Base-by-base conservation (phyloP, 2,797 vertebrate genomes). In the Trematomus bernacchii region DNA sequence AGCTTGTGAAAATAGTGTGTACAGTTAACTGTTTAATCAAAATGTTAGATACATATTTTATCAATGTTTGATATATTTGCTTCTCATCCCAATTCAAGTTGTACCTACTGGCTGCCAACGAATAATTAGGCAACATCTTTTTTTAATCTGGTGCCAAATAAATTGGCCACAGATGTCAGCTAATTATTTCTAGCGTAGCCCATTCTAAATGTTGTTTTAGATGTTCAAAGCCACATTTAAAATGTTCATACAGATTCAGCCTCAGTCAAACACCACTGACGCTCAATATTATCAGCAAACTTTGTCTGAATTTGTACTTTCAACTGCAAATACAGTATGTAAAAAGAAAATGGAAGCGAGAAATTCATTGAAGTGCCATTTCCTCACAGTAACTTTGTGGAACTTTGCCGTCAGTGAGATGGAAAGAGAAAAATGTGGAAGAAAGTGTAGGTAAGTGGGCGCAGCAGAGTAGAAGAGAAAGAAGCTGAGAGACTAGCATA, bases 371-470 rank as follows among this genome's bases (percentile, higher is more conserved):
- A 61, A 71, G 55, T 37, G 33, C 33, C 33, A 9, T 14, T 50
- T 4, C 21, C 13, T 68, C 13, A 2, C 4, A 3, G 33, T 23
- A 12, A 54, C 58, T 68, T n/a, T 8, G 16, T 27, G 44, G 23
- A 73, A 18, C 16, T 5, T 46, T 61, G 48, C 65, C 27, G 65
- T 66, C 44, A 46, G n/a, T 14, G 53, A 42, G 68, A 55, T 4
- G 44, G 53, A 66, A 65, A 73, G 43, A 62, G 54, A 30, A 44
- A 18, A 18, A 40, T 9, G 50, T 23, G 53, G n/a, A 52, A 59
- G 43, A 37, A 52, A 27, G 37, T 4, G 58, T 3, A 2, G 58
- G 40, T 40, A 27, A 19, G 51, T 52, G 19, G 53, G 47, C 1
- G 7, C 27, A 60, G 43, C 27, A 47, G 37, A 40, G 18, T 54